Percentiles rank a stretch among this genome's conserved stretches.
Conservation (phyloP, 2,797 vertebrate genomes). For the Anniella stebbinsi region DNA sequence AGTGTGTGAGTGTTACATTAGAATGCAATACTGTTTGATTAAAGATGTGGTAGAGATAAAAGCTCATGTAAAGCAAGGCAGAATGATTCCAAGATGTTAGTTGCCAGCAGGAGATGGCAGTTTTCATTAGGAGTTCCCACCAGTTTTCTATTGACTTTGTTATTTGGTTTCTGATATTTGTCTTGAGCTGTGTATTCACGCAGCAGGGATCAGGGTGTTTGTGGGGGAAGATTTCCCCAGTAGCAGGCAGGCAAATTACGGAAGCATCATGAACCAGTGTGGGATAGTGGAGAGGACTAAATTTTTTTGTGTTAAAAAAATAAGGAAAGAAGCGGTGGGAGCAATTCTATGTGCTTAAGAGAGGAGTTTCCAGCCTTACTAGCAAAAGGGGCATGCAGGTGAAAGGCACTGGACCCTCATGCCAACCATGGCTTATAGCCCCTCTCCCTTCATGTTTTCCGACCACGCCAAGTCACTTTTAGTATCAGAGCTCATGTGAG, state of each 20-base stretch:
- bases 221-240: background rate
- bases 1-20: background rate
- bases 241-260: background rate
- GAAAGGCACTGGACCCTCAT: background rate
- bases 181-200: conserved; percentile 19
- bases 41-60: background rate
- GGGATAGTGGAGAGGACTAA: background rate
- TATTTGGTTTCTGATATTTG: conserved; percentile 24
- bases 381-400: background rate
- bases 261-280: background rate
- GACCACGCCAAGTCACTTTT: background rate
- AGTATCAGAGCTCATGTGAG: background rate
- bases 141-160: conserved; percentile 14
- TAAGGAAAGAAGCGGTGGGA: background rate
- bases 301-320: too few relatives aligned
- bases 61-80: background rate
- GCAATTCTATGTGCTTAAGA: background rate
- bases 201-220: background rate
- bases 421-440: background rate
- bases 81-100: background rate
- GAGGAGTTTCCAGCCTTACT: too few relatives aligned
- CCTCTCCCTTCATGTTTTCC: background rate
- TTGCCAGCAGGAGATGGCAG: conserved; percentile 27
- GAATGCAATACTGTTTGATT: background rate
- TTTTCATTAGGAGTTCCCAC: conserved; percentile 17